A percentile compares a stretch with the other conserved stretches of the same genome.
Conservation (phyloP, 2,797 vertebrate genomes). For the Vultur gryphus region DNA sequence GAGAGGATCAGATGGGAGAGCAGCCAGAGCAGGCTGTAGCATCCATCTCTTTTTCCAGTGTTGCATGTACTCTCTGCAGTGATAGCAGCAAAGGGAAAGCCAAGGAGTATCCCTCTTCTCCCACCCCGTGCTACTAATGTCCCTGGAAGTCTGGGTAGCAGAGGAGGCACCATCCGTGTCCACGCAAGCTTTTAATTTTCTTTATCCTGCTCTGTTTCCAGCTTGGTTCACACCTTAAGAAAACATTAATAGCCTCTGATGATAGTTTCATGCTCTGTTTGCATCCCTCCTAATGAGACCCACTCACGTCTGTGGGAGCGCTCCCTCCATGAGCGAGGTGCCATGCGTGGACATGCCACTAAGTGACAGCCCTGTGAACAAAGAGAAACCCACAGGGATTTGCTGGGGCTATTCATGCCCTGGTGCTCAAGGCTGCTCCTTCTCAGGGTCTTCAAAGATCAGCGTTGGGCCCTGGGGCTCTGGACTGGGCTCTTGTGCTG, state of each 20-base stretch:
- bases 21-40: background rate
- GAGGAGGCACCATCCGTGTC: background rate
- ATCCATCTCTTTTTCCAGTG: background rate
- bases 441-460: background rate
- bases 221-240: constrained; percentile 15
- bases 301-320: background rate
- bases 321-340: background rate
- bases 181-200: background rate
- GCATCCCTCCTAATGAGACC: background rate
- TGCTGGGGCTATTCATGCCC: background rate
- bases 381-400: background rate
- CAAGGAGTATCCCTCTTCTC: background rate
- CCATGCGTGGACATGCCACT: background rate
- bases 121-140: background rate
- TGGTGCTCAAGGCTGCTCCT: background rate
- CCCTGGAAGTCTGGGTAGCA: background rate
- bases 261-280: constrained; percentile 51
- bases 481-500: background rate
- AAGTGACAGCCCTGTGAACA: background rate
- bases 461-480: background rate
- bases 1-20: background rate
- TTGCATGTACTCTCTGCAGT: background rate
- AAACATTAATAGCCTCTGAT: constrained; percentile 41
- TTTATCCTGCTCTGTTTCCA: constrained; percentile 8
- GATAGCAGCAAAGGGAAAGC: background rate